Conservation (phyloP, 2,113 vertebrate species). For the Indri indri region DNA sequence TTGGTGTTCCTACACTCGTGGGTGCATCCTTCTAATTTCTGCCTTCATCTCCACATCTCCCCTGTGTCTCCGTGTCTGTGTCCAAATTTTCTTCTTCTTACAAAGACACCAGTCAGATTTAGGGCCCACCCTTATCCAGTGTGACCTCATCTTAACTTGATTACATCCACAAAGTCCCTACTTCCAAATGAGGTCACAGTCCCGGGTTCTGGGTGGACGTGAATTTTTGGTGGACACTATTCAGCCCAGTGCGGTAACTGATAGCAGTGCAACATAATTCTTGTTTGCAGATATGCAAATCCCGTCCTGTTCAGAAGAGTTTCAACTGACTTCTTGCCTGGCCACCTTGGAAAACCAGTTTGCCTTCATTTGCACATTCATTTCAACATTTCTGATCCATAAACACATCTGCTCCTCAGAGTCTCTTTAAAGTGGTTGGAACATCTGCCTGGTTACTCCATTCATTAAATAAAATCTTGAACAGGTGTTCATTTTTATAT, state of each 20-base stretch:
- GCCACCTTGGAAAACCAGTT: background rate
- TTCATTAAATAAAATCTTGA: background rate
- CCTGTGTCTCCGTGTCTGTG: background rate
- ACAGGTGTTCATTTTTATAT: background rate
- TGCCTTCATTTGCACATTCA: background rate
- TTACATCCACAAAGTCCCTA: background rate
- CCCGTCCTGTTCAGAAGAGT: background rate
- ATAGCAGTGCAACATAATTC: too few relatives aligned
- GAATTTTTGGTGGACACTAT: background rate
- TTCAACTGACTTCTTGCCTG: background rate
- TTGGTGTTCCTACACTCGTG: too few relatives aligned
- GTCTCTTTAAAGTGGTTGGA: background rate
- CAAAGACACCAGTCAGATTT: background rate
- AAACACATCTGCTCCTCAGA: background rate
- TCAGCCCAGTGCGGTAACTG: background rate
- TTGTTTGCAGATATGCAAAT: background rate
- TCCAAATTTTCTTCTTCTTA: background rate
- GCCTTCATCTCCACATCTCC: too few relatives aligned
- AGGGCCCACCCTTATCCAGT: too few relatives aligned
- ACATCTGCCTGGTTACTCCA: background rate
- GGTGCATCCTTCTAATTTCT: rapidly evolving
- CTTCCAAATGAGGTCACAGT: background rate
- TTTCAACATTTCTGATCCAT: background rate
- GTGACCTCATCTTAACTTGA: background rate
- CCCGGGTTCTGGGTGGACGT: background rate